A percentile compares a stretch with the other conserved stretches of the same genome.
Evolutionary conservation across 2,797 vertebrate species (phyloP).

Genomic region (Gobionotothen gibberifrons): DNA sequence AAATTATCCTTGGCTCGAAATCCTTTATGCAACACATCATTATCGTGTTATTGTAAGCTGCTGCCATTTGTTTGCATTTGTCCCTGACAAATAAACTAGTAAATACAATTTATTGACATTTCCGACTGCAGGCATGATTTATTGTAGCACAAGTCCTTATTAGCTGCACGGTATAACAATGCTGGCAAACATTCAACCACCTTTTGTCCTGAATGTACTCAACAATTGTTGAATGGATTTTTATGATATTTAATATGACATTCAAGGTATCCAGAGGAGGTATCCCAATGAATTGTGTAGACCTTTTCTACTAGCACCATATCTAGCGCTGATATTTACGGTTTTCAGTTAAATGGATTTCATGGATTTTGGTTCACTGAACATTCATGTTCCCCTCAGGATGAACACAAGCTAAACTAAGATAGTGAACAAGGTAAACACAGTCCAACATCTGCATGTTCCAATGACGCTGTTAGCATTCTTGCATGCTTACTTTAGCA

Average conservation of each 20-base stretch:
- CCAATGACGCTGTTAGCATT: not conserved
- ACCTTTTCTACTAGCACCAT: not conserved
- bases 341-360: not conserved
- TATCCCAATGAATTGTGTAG: not conserved
- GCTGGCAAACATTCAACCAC: not conserved
- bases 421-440: not conserved
- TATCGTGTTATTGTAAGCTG: too few relatives aligned
- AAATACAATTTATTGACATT: slow-evolving; percentile 8
- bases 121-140: slow-evolving; percentile 1
- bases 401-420: not conserved
- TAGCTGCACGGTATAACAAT: not conserved
- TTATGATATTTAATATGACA: not conserved
- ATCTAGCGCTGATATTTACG: not conserved
- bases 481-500: not conserved
- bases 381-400: not conserved
- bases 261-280: not conserved
- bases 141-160: not conserved
- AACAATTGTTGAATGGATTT: not conserved
- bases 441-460: not conserved
- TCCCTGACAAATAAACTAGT: too few relatives aligned
- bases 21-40: too few relatives aligned
- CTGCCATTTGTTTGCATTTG: too few relatives aligned
- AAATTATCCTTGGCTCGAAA: too few relatives aligned
- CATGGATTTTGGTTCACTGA: not conserved
- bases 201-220: not conserved